phyloP scores from a whole-genome alignment of 2,113 vertebrate species.

The Megaptera novaeangliae region DNA sequence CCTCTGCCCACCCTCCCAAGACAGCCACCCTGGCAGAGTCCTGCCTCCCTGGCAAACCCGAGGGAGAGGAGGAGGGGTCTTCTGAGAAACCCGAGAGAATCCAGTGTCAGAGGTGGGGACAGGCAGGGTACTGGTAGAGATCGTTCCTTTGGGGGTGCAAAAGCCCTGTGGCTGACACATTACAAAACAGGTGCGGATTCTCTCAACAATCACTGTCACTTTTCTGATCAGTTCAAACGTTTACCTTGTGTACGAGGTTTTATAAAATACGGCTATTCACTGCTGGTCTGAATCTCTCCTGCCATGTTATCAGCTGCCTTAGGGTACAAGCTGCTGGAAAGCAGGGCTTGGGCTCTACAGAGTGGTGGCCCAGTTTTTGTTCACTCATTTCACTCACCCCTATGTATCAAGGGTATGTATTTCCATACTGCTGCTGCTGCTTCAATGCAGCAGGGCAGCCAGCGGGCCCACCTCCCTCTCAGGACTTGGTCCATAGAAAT shows the following conservation, averaged over 20 bases:
- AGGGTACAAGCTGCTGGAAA: not conserved
- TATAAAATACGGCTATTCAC: not conserved
- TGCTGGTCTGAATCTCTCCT: not conserved
- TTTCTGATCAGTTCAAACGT: not conserved
- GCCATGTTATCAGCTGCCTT: not conserved
- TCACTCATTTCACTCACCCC: not conserved
- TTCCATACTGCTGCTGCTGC: no score
- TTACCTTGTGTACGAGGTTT: not conserved
- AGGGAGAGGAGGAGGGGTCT: not conserved
- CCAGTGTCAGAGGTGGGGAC: not conserved
- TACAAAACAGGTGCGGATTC: not conserved
- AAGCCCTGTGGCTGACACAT: not conserved
- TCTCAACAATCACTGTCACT: not conserved
- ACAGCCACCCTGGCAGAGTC: not conserved
- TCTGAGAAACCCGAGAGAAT: not conserved
- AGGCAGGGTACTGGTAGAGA: not conserved
- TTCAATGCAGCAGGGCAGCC: not conserved
- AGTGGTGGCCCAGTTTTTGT: no score
- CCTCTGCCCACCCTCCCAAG: not conserved
- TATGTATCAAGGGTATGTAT: not conserved
- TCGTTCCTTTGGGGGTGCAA: not conserved
- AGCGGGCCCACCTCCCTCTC: not conserved
- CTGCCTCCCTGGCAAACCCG: not conserved
- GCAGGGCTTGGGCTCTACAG: not conserved
- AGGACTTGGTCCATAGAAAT: not conserved